Conservation (phyloP, 1,140 invertebrate genomes). For the Antheraea pernyi region DNA sequence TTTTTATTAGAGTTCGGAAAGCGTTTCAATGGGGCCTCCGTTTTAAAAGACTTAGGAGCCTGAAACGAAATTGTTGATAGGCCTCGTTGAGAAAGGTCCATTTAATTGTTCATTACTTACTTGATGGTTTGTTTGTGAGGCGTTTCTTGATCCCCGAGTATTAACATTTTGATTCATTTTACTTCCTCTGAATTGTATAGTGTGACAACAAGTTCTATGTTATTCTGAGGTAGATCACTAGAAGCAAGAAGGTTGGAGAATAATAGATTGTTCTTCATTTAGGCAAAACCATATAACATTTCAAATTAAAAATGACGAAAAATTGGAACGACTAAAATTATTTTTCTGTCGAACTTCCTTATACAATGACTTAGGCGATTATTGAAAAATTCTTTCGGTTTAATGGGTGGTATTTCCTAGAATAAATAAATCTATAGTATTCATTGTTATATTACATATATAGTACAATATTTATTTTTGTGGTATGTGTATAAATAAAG, state of each 20-base stretch:
- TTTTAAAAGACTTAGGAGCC: constrained; percentile 50
- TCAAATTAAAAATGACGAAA: background rate
- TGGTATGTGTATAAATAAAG: no score
- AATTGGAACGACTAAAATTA: background rate
- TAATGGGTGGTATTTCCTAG: background rate
- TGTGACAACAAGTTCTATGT: background rate
- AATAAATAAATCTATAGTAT: background rate
- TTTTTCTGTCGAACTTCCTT: background rate
- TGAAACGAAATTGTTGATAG: constrained; percentile 45
- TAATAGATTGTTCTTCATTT: background rate
- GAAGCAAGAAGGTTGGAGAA: no score
- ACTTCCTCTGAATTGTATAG: background rate
- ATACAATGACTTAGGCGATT: background rate
- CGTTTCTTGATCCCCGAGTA: background rate
- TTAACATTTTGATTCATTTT: background rate
- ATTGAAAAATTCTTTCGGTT: background rate
- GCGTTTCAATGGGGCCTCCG: constrained; percentile 49
- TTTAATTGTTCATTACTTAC: constrained; percentile 48
- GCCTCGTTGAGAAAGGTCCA: constrained; percentile 43
- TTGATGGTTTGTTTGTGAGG: background rate
- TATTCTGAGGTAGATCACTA: no score
- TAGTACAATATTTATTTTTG: no score
- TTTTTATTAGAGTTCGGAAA: constrained; percentile 64
- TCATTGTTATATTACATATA: no score
- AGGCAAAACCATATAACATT: background rate